Conservation (phyloP, 2,797 vertebrate genomes). For the Acanthiza pusilla region DNA sequence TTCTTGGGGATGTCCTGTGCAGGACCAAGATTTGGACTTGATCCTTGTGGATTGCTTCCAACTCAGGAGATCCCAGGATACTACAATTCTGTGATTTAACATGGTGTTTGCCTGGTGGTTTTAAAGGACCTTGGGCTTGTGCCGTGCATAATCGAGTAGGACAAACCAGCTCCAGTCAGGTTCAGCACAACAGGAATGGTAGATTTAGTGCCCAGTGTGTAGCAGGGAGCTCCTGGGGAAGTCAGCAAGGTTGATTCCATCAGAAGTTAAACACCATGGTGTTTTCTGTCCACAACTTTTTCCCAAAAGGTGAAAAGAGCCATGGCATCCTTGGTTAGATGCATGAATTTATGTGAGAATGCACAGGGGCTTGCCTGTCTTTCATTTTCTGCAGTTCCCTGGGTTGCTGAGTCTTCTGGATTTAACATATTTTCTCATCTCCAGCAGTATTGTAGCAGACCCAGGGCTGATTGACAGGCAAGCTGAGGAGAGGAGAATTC, state of each 20-base stretch:
- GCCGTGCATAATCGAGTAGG: rapidly evolving
- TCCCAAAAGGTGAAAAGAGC: not conserved
- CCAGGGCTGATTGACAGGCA: not conserved
- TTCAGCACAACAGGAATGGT: not conserved
- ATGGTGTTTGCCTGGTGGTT: not conserved
- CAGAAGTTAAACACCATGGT: not conserved
- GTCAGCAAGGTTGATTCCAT: not conserved
- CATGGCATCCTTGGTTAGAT: rapidly evolving
- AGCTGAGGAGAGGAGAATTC: not conserved
- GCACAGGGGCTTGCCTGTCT: not conserved
- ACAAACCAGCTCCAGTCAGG: not conserved
- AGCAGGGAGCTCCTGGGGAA: not conserved
- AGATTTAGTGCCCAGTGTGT: not conserved
- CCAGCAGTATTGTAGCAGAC: not conserved
- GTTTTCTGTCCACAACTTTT: not conserved
- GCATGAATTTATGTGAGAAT: not conserved
- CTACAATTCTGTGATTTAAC: not conserved
- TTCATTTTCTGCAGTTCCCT: not conserved
- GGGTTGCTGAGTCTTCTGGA: not conserved
- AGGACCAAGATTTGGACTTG: not conserved
- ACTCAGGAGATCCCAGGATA: not conserved
- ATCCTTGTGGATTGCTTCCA: not conserved
- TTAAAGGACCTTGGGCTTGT: not conserved
- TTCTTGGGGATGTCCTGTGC: not conserved
- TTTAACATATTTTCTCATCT: not conserved